phyloP scores from a whole-genome alignment of 2,888 invertebrate genomes.

The Heliconius ismenius region DNA sequence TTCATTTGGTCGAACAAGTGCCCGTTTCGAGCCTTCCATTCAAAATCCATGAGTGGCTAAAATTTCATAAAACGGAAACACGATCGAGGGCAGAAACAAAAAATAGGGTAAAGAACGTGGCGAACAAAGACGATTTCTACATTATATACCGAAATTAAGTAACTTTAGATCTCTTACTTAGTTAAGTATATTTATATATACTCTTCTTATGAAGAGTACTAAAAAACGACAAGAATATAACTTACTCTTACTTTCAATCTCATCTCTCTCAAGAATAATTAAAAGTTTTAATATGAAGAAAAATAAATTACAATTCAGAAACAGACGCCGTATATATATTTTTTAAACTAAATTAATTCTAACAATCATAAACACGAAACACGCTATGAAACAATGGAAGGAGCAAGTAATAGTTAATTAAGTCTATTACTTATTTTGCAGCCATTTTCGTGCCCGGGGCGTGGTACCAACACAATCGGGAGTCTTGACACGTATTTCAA shows the following conservation, averaged over 20 bases:
- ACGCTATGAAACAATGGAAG: slow-evolving; percentile 37
- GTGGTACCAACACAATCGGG: slow-evolving; percentile 48
- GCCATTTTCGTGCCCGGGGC: slow-evolving; percentile 30
- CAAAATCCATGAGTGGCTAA: slow-evolving; percentile 33
- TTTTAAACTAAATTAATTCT: not conserved
- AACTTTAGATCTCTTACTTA: not conserved
- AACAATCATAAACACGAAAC: slow-evolving; percentile 26
- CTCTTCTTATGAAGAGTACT: no score
- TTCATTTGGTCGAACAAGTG: slow-evolving; percentile 37
- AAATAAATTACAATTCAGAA: not conserved
- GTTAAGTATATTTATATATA: no score
- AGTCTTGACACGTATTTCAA: slow-evolving; percentile 74
- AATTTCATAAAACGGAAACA: slow-evolving; percentile 37
- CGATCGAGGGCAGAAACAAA: slow-evolving; percentile 10
- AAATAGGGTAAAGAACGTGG: not conserved
- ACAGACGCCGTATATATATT: not conserved
- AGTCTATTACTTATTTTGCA: slow-evolving; percentile 32
- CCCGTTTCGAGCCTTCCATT: slow-evolving; percentile 34
- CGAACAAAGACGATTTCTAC: not conserved
- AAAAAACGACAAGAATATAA: no score
- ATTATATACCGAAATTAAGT: not conserved
- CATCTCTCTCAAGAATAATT: no score
- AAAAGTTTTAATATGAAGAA: not conserved
- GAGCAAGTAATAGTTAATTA: slow-evolving; percentile 40
- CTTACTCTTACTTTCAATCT: no score